Conservation (phyloP, 2,888 invertebrate species). For the Drosophila meridiana region DNA sequence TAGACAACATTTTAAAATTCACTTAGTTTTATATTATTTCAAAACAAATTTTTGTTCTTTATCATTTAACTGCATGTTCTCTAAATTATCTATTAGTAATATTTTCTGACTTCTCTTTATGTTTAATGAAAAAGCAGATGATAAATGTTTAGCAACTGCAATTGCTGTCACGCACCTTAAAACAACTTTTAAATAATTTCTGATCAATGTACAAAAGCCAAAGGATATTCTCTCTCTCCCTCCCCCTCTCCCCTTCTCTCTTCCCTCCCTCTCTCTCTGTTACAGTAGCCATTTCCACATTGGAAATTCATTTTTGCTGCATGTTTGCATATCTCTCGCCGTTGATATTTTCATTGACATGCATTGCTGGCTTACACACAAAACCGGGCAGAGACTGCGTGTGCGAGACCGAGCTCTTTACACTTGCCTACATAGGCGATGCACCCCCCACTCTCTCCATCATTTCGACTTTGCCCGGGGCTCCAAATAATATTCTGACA, state of each 20-base stretch:
- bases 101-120: too few relatives aligned
- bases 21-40: neutral
- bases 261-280: neutral
- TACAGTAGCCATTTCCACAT: conserved; percentile 35
- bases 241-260: neutral
- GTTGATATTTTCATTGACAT: conserved; percentile 74
- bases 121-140: conserved; percentile 7
- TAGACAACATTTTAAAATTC: neutral
- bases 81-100: neutral
- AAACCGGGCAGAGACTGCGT: conserved; percentile 41
- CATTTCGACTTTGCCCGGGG: conserved; percentile 30
- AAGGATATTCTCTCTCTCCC: neutral
- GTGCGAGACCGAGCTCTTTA: neutral
- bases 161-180: conserved; percentile 23
- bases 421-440: conserved; percentile 1
- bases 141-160: conserved; percentile 14
- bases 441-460: neutral
- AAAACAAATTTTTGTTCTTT: neutral
- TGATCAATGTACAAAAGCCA: conserved; percentile 26
- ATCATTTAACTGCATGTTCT: neutral
- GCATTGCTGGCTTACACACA: conserved; percentile 70
- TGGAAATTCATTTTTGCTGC: conserved; percentile 70
- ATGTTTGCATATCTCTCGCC: conserved; percentile 72
- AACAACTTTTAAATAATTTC: conserved; percentile 37
- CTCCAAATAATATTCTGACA: conserved; percentile 74